Conservation (phyloP, 2,113 vertebrate species). For the Sisor rabdophorus region DNA sequence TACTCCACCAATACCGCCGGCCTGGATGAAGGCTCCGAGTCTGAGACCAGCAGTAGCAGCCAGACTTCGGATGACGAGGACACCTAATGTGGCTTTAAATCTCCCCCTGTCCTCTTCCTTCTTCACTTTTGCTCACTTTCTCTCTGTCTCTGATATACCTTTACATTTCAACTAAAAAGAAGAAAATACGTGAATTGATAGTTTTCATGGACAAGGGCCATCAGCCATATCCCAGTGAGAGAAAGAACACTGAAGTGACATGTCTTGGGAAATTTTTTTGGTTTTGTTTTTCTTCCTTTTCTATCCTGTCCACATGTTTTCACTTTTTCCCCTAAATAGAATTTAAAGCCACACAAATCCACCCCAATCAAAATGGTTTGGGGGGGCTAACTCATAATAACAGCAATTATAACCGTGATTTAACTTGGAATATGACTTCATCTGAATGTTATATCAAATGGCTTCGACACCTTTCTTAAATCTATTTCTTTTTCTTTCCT, state of each 20-base stretch:
- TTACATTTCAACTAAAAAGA: constrained; percentile 55
- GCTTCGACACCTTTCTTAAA: constrained; percentile 48
- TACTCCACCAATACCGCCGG: constrained; percentile 81
- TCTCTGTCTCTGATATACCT: constrained; percentile 65
- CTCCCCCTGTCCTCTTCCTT: constrained; percentile 50
- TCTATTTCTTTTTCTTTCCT: constrained; percentile 35
- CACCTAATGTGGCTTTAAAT: constrained; percentile 80
- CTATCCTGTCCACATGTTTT: constrained; percentile 30
- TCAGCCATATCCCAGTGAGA: constrained; percentile 86
- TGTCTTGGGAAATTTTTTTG: constrained; percentile 66
- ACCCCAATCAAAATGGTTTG: constrained; percentile 39
- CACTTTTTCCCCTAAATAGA: constrained; percentile 53
- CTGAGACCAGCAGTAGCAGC: constrained; percentile 92
- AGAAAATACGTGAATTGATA: constrained; percentile 37
- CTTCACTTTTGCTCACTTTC: constrained; percentile 57
- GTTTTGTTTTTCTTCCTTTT: constrained; percentile 53
- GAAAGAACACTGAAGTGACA: constrained; percentile 73
- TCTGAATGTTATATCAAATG: constrained; percentile 55
- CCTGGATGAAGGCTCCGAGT: constrained; percentile 84
- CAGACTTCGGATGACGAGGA: constrained; percentile 93
- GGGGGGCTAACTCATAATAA: constrained; percentile 51
- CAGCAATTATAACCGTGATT: constrained; percentile 54
- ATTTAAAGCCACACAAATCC: constrained; percentile 38
- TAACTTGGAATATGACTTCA: constrained; percentile 52
- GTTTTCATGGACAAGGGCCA: constrained; percentile 89